Conservation (phyloP, 1,140 invertebrate genomes). For the Thaumatotibia leucotreta region DNA sequence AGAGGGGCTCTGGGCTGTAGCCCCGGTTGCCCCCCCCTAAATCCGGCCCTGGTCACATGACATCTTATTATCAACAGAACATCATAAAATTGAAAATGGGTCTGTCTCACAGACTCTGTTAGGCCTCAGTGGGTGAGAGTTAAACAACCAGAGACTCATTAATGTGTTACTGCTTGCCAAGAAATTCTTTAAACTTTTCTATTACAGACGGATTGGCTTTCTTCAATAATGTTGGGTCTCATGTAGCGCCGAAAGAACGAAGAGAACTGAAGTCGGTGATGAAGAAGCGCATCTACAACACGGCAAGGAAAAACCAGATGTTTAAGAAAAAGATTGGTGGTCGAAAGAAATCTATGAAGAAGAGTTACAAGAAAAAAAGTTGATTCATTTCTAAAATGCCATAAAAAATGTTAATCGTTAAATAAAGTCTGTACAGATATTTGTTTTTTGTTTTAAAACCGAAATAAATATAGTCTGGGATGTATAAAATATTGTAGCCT, state of each 20-base stretch:
- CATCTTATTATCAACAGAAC: no score
- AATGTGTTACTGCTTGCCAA: no score
- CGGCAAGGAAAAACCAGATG: constrained; percentile 75
- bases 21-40: no score
- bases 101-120: no score
- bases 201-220: constrained; percentile 78
- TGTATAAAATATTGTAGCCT: no score
- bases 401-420: constrained; percentile 16
- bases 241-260: constrained; percentile 68
- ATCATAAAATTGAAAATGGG: no score
- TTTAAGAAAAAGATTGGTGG: constrained; percentile 73
- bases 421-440: constrained; percentile 10
- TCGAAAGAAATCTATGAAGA: constrained; percentile 57
- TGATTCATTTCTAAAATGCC: constrained; percentile 16
- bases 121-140: no score
- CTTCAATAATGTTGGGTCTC: constrained; percentile 64
- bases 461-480: no score
- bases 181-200: constrained; percentile 17
- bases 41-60: no score
- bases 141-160: no score
- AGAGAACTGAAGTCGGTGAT: constrained; percentile 79
- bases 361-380: constrained; percentile 49
- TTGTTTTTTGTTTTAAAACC: no score
- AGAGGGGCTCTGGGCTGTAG: no score
- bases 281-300: constrained; percentile 79